phyloP scores from a whole-genome alignment of 2,888 invertebrate species.

The Drosophila quinaria region DNA sequence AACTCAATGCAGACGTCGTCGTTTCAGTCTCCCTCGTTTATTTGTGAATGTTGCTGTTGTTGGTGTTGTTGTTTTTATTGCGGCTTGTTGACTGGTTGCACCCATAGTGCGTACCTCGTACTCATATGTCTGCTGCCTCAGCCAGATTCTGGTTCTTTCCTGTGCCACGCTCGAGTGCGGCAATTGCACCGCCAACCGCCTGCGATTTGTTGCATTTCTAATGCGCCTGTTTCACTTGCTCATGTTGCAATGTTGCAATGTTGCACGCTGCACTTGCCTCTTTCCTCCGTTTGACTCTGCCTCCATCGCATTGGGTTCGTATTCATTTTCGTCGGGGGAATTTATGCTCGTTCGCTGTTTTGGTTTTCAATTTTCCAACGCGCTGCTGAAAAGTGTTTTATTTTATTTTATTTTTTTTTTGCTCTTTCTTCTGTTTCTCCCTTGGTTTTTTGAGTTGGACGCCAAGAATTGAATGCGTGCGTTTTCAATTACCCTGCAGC shows the following conservation, averaged over 20 bases:
- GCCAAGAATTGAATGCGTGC: slow-evolving; percentile 52
- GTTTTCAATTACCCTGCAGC: slow-evolving; percentile 74
- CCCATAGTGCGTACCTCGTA: slow-evolving; percentile 77
- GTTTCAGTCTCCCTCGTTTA: slow-evolving; percentile 62
- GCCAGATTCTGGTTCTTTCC: slow-evolving; percentile 56
- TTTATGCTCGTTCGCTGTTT: slow-evolving; percentile 58
- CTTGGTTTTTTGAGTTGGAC: slow-evolving; percentile 11
- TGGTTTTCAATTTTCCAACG: slow-evolving; percentile 67
- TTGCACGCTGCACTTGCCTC: slow-evolving; percentile 61
- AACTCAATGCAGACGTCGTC: slow-evolving; percentile 72
- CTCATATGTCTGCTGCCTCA: slow-evolving; percentile 52
- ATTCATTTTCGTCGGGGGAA: slow-evolving; percentile 71
- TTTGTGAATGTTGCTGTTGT: slow-evolving; percentile 46
- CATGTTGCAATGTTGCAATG: slow-evolving; percentile 55
- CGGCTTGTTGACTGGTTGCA: slow-evolving; percentile 64
- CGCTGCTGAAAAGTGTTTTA: slow-evolving; percentile 48
- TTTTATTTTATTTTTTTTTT: background rate
- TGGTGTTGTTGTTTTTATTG: slow-evolving; percentile 31
- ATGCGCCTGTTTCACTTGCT: slow-evolving; percentile 75
- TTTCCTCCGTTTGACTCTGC: slow-evolving; percentile 1
- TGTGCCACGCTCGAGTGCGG: slow-evolving; percentile 53
- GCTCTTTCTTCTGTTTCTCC: slow-evolving; percentile 3
- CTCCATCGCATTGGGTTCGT: slow-evolving; percentile 32
- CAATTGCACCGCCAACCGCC: slow-evolving; percentile 49
- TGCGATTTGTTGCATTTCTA: slow-evolving; percentile 79